These are phyloP conservation scores for Thunnus maccoyii DNA, from an alignment of 2,113 vertebrate genomes.

Conservation along the genomic window DNA sequence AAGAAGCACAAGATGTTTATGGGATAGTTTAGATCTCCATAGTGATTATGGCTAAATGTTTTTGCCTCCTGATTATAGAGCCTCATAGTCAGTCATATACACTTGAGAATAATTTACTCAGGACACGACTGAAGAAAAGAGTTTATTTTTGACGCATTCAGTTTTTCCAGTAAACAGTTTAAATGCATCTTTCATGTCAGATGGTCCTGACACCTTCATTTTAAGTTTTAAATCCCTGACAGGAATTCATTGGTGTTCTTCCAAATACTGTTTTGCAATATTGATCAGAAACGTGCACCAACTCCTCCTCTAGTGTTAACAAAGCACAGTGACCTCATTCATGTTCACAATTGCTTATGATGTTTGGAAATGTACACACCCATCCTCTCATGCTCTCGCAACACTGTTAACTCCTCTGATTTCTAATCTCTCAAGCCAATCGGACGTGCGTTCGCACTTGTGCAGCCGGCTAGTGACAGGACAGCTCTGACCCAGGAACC, in stretches of 20 bases:
- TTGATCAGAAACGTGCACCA: slow-evolving; percentile 1
- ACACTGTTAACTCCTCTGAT: slow-evolving; percentile 15
- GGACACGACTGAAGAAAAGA: not conserved
- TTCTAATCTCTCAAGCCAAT: slow-evolving; percentile 83
- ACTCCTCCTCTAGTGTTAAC: not conserved
- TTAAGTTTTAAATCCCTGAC: no score
- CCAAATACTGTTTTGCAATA: slow-evolving; percentile 18
- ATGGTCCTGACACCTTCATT: not conserved
- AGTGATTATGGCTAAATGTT: slow-evolving; percentile 38
- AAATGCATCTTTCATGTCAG: slow-evolving; percentile 1
- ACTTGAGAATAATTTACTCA: not conserved
- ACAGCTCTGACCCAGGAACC: slow-evolving; percentile 85
- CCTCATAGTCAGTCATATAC: not conserved
- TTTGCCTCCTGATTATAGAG: slow-evolving; percentile 26
- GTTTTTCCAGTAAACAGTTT: not conserved
- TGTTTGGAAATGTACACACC: slow-evolving; percentile 18
- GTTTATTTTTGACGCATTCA: not conserved
- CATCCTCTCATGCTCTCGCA: not conserved
- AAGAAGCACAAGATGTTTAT: slow-evolving; percentile 62
- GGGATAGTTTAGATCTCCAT: slow-evolving; percentile 26
- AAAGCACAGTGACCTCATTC: slow-evolving; percentile 14
- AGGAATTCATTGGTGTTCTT: not conserved
- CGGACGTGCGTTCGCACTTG: slow-evolving; percentile 89
- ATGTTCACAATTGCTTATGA: not conserved
- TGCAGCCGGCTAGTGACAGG: slow-evolving; percentile 82